Conservation (phyloP, 1,140 invertebrate species). For the Aleiodes sp. region DNA sequence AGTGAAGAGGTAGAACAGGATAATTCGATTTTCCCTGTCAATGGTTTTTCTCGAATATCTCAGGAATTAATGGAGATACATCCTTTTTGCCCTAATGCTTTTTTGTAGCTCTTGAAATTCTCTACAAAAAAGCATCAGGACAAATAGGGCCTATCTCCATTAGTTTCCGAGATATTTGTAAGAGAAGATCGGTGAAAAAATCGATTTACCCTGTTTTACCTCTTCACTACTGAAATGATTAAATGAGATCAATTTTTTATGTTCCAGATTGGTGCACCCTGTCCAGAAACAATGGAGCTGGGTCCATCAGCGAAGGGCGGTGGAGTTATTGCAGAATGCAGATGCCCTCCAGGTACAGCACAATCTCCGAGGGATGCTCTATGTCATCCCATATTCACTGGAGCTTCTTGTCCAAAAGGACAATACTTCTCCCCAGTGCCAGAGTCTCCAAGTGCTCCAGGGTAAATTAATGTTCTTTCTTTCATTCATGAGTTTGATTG, state of each 20-base stretch:
- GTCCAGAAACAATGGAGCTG: conserved; percentile 84
- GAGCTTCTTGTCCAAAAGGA: conserved; percentile 75
- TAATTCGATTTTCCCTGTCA: too few relatives aligned
- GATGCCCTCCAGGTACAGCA: conserved; percentile 80
- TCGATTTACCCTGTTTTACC: too few relatives aligned
- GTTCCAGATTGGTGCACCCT: conserved; percentile 76
- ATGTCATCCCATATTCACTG: conserved; percentile 77
- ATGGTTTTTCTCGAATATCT: too few relatives aligned
- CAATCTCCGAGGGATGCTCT: conserved; percentile 67
- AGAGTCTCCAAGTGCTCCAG: conserved; percentile 46
- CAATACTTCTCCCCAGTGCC: conserved; percentile 77
- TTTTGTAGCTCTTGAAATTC: too few relatives aligned
- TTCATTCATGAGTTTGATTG: background rate
- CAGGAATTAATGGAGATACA: too few relatives aligned
- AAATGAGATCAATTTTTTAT: conserved; percentile 20
- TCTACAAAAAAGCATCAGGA: too few relatives aligned
- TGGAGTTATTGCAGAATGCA: conserved; percentile 75
- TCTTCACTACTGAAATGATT: background rate
- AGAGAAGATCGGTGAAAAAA: too few relatives aligned
- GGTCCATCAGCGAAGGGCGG: conserved; percentile 71
- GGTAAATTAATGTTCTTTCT: conserved; percentile 37
- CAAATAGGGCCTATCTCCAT: too few relatives aligned
- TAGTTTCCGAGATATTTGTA: too few relatives aligned
- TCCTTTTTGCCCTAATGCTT: too few relatives aligned
- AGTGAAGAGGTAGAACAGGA: too few relatives aligned